Evolutionary conservation across 2,113 vertebrate species (phyloP).

Genomic region (Pterocles burchelli): DNA sequence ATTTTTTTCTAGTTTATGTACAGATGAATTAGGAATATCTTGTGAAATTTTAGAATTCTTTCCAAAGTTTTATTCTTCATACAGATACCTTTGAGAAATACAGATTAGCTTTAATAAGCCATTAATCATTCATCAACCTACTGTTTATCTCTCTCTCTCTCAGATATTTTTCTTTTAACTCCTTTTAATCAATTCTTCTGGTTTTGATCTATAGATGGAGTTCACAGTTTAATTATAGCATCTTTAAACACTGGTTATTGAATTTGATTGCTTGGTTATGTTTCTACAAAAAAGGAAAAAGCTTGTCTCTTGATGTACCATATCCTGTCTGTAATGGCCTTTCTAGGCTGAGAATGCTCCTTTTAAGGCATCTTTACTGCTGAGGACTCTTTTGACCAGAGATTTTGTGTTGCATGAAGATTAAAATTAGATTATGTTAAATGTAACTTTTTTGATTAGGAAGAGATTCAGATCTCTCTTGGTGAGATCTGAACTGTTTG

Average conservation of each 20-base stretch:
- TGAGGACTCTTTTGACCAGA: not conserved
- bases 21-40: not conserved
- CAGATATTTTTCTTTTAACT: slow-evolving; percentile 18
- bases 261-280: slow-evolving; percentile 31
- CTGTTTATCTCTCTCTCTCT: not conserved
- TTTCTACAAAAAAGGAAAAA: not conserved
- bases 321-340: not conserved
- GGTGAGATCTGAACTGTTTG: not conserved
- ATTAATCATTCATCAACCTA: not conserved
- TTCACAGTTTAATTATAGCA: not conserved
- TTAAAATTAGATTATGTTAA: not conserved
- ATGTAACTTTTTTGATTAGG: slow-evolving; percentile 9
- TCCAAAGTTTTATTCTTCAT: not conserved
- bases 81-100: not conserved
- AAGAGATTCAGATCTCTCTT: not conserved
- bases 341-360: not conserved
- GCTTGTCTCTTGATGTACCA: not conserved
- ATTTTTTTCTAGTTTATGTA: not conserved
- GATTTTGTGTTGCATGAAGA: not conserved
- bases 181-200: not conserved
- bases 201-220: slow-evolving; percentile 4
- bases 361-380: slow-evolving; percentile 27
- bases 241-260: slow-evolving; percentile 19
- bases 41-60: not conserved
- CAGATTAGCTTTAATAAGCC: not conserved